phyloP scores from a whole-genome alignment of 2,113 vertebrate genomes.

The Martes martes region DNA sequence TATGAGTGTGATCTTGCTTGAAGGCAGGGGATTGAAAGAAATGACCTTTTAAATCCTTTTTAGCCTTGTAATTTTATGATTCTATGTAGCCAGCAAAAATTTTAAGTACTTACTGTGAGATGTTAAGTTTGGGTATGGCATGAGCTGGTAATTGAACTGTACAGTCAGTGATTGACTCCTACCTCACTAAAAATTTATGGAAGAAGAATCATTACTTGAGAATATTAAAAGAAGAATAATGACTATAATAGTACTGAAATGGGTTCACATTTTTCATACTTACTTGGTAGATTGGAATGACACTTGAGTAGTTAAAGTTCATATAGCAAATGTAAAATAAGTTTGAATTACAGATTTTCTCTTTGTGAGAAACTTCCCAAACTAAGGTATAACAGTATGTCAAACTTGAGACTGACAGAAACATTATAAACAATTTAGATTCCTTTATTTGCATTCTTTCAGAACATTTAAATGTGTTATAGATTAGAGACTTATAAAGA shows the following conservation, averaged over 20 bases:
- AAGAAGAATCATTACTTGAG: conserved; percentile 32
- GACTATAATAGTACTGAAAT: neutral
- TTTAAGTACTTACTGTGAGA: neutral
- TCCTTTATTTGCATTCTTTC: neutral
- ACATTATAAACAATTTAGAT: neutral
- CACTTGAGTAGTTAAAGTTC: neutral
- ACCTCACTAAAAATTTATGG: neutral
- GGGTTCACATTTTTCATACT: neutral
- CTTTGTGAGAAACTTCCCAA: neutral
- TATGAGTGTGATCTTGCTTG: neutral
- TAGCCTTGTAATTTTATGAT: neutral
- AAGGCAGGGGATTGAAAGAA: neutral
- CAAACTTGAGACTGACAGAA: neutral
- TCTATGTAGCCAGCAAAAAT: neutral
- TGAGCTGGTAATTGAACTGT: neutral
- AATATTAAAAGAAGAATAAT: neutral
- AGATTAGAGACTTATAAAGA: neutral
- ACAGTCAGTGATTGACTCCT: neutral
- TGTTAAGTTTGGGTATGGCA: conserved; percentile 8
- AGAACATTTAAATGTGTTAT: neutral
- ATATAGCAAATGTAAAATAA: conserved; percentile 1
- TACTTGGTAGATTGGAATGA: neutral
- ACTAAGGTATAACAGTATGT: neutral
- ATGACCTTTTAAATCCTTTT: neutral
- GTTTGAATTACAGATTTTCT: conserved; percentile 1